phyloP scores from a whole-genome alignment of 2,113 vertebrate genomes.

The Amphiprion percula region DNA sequence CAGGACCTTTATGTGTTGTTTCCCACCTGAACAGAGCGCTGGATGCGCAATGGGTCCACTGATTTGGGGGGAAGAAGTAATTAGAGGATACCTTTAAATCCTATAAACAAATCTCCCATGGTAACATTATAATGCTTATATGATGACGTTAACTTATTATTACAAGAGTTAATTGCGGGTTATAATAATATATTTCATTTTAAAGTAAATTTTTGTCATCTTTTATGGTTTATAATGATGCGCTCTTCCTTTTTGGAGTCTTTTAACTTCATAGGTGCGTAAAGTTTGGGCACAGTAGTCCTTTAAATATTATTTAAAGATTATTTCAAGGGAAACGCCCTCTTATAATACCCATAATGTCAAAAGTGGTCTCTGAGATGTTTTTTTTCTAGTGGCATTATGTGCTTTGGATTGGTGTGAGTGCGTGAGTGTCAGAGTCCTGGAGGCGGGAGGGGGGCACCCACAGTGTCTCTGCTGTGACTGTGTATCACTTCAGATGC shows the following conservation, averaged over 20 bases:
- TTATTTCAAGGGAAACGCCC: not conserved
- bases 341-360: not conserved
- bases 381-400: slow-evolving; percentile 6
- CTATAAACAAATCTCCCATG: too few relatives aligned
- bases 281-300: not conserved
- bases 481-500: slow-evolving; percentile 72
- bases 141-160: not conserved
- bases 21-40: not conserved
- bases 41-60: not conserved
- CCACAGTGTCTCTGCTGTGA: slow-evolving; percentile 59
- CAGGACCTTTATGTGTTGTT: not conserved
- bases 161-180: not conserved
- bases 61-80: not conserved
- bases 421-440: not conserved
- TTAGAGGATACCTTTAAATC: not conserved
- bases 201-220: not conserved
- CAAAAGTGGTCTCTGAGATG: not conserved
- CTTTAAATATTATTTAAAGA: not conserved
- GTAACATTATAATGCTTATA: not conserved
- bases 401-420: slow-evolving; percentile 23
- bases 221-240: slow-evolving; percentile 3
- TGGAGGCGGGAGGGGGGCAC: slow-evolving; percentile 4
- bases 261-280: not conserved
- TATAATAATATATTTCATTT: not conserved
- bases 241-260: not conserved